phyloP scores from a whole-genome alignment of 1,140 invertebrate genomes.

The silkworm (Bombyx mori) region DNA sequence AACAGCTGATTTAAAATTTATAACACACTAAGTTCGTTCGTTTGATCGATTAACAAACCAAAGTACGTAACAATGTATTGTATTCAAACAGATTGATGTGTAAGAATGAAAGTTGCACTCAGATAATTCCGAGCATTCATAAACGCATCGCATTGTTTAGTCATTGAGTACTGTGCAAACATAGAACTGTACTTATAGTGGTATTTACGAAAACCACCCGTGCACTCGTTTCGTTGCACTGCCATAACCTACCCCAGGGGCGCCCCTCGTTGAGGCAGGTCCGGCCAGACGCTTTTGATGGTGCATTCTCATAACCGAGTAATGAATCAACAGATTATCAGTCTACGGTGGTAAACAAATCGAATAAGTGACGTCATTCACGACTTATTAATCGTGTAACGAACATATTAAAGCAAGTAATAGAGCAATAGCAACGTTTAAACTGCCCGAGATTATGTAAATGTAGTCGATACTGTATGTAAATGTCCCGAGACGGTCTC shows the following conservation, averaged over 20 bases:
- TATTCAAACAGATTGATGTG: conserved; percentile 1
- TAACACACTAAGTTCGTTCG: conserved; percentile 26
- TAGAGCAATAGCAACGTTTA: not conserved
- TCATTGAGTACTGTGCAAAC: conserved; percentile 52
- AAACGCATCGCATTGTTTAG: conserved; percentile 54
- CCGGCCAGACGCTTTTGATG: conserved; percentile 53
- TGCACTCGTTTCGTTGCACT: conserved; percentile 60
- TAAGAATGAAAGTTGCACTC: conserved; percentile 21
- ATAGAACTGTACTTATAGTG: conserved; percentile 39
- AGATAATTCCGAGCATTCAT: conserved; percentile 27
- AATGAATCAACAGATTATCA: not conserved
- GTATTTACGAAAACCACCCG: conserved; percentile 61
- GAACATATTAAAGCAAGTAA: too few relatives aligned
- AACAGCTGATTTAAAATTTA: conserved; percentile 45
- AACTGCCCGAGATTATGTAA: conserved; percentile 2
- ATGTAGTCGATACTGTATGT: conserved; percentile 3
- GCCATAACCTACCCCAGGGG: conserved; percentile 62
- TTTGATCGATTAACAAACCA: conserved; percentile 21
- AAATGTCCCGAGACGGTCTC: conserved; percentile 1
- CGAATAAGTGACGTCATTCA: too few relatives aligned
- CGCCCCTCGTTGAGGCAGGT: conserved; percentile 58
- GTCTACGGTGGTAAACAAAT: too few relatives aligned
- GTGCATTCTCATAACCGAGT: conserved; percentile 50
- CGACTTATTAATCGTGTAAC: too few relatives aligned
- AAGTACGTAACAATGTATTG: conserved; percentile 4